phyloP scores from a whole-genome alignment of 2,888 invertebrate species.

The Lasioglossum villosulum region DNA sequence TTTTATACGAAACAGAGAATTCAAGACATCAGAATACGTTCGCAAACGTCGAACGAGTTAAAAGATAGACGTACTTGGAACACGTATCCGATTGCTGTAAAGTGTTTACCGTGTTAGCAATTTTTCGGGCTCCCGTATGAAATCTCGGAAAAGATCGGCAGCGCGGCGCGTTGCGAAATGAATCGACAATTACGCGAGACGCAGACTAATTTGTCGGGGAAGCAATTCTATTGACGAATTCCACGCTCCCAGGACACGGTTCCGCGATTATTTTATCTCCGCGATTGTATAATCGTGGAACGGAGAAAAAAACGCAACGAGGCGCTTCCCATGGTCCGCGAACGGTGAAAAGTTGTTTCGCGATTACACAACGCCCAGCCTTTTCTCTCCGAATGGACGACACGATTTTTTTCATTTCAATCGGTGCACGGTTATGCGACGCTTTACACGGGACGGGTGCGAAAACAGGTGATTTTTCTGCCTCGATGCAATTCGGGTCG shows the following conservation, averaged over 20 bases:
- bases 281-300: constrained; percentile 37
- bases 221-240: constrained; percentile 3
- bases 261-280: constrained; percentile 34
- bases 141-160: background rate
- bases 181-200: constrained; percentile 1
- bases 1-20: too few relatives aligned
- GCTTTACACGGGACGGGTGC: background rate
- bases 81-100: too few relatives aligned
- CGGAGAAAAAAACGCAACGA: constrained; percentile 29
- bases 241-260: constrained; percentile 5
- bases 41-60: too few relatives aligned
- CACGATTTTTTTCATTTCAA: background rate
- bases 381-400: constrained; percentile 8
- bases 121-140: background rate
- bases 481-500: too few relatives aligned
- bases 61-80: too few relatives aligned
- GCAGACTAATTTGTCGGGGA: constrained; percentile 18
- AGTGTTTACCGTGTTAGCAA: background rate
- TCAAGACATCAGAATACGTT: too few relatives aligned
- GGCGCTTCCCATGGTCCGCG: constrained; percentile 23
- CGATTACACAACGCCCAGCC: constrained; percentile 12
- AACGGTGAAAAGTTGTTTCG: constrained; percentile 28
- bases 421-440: background rate
- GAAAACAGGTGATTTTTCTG: too few relatives aligned
- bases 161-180: background rate